Conservation (phyloP, 1,140 invertebrate genomes). For the Lepidotrigona ventralis region DNA sequence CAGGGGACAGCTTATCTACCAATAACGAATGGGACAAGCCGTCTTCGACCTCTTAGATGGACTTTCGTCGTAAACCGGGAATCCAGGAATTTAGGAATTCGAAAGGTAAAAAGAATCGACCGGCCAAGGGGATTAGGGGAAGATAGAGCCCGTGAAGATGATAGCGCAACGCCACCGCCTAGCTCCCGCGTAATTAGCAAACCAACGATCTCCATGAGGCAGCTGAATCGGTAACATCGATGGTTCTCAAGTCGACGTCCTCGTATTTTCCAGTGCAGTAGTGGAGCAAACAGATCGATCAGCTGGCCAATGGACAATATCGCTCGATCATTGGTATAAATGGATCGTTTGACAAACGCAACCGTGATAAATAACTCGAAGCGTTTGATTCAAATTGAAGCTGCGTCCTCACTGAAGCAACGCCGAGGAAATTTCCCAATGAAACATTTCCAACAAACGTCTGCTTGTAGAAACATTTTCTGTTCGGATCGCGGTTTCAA, state of each 20-base stretch:
- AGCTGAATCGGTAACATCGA: conserved; percentile 50
- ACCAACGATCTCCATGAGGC: conserved; percentile 55
- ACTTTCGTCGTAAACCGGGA: conserved; percentile 58
- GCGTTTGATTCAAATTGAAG: background rate
- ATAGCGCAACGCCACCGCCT: conserved; percentile 49
- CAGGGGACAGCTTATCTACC: conserved; percentile 42
- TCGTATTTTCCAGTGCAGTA: background rate
- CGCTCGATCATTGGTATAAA: background rate
- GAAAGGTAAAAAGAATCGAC: conserved; percentile 22
- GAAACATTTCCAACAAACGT: too few species aligned
- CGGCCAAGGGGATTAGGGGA: conserved; percentile 21
- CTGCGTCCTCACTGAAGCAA: too few species aligned
- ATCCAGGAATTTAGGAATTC: conserved; percentile 55
- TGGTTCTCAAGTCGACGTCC: conserved; percentile 46
- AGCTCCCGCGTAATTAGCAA: conserved; percentile 59
- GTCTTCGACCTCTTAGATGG: conserved; percentile 39
- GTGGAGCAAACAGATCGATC: background rate
- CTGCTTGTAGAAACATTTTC: too few species aligned
- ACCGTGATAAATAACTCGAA: background rate
- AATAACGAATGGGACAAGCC: conserved; percentile 35
- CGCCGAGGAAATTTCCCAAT: too few species aligned
- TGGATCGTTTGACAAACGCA: conserved; percentile 1
- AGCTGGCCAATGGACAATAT: background rate
- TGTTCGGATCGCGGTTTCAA: too few species aligned
- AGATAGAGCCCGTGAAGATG: conserved; percentile 50